phyloP scores from a whole-genome alignment of 2,113 vertebrate species.

The Machaerirhynchus nigripectus region DNA sequence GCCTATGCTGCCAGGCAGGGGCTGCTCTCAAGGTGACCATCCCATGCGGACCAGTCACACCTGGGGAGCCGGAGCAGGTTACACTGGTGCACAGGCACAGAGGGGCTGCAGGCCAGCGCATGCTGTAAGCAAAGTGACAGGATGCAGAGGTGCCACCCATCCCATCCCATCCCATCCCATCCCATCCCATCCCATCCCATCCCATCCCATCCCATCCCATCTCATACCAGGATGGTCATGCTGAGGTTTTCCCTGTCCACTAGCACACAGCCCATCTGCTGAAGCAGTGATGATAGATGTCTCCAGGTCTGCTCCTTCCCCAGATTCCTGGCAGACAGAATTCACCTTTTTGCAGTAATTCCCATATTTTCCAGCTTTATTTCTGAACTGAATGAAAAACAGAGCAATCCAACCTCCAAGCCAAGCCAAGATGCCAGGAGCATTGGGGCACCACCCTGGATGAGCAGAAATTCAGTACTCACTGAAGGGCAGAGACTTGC shows the following conservation, averaged over 20 bases:
- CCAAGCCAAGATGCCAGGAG: neutral
- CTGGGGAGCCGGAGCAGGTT: neutral
- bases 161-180: neutral
- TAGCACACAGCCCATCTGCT: neutral
- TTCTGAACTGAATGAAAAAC: neutral
- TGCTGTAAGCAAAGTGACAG: rapidly evolving
- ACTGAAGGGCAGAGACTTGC: rapidly evolving
- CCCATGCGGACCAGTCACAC: neutral
- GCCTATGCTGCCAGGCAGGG: neutral
- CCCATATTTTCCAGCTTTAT: neutral
- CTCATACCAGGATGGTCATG: rapidly evolving
- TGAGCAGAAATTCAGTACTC: rapidly evolving
- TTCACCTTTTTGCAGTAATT: neutral
- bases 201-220: too few species aligned
- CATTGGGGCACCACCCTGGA: neutral
- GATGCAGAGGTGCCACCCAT: neutral
- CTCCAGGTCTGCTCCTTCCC: rapidly evolving
- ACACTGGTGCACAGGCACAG: neutral
- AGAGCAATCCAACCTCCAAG: neutral
- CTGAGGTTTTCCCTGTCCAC: neutral
- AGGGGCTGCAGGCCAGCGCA: neutral
- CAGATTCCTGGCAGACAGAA: neutral
- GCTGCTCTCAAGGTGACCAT: neutral
- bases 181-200: too few species aligned
- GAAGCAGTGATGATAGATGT: neutral